These are phyloP conservation scores for Pseudomugil tenellus DNA, from an alignment of 2,797 vertebrate genomes.

Conservation along the genomic window DNA sequence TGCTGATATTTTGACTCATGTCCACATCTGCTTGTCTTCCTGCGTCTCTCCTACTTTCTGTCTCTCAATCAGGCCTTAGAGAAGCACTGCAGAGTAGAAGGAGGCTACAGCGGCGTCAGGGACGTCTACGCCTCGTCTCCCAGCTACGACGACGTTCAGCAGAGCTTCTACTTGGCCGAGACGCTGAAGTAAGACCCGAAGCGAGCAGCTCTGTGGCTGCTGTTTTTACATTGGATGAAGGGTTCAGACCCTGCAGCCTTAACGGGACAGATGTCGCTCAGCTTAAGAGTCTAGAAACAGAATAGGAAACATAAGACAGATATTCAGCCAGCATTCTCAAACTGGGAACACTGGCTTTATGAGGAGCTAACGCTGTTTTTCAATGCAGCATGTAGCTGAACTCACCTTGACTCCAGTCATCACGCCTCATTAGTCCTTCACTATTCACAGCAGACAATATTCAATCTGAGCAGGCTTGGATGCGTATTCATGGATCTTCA, in stretches of 20 bases:
- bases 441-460: no score
- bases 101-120: conserved; percentile 92
- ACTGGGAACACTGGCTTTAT: no score
- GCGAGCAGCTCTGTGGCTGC: conserved; percentile 13
- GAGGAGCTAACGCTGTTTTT: no score
- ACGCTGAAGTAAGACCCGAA: conserved; percentile 92
- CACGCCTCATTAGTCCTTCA: no score
- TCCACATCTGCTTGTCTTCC: background rate
- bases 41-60: conserved; percentile 3
- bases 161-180: conserved; percentile 98
- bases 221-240: conserved; percentile 31
- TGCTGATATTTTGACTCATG: conserved; percentile 11
- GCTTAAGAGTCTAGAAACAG: conserved; percentile 12
- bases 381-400: no score
- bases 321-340: no score
- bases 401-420: no score
- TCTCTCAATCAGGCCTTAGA: conserved; percentile 89
- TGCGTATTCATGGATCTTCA: no score
- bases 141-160: conserved; percentile 94
- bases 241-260: conserved; percentile 3
- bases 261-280: conserved; percentile 32
- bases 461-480: no score
- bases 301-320: no score
- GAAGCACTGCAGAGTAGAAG: conserved; percentile 91
- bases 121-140: conserved; percentile 90